Evolutionary conservation across 2,888 invertebrate genomes (phyloP).

Genomic region (Dryobotodes eremita): DNA sequence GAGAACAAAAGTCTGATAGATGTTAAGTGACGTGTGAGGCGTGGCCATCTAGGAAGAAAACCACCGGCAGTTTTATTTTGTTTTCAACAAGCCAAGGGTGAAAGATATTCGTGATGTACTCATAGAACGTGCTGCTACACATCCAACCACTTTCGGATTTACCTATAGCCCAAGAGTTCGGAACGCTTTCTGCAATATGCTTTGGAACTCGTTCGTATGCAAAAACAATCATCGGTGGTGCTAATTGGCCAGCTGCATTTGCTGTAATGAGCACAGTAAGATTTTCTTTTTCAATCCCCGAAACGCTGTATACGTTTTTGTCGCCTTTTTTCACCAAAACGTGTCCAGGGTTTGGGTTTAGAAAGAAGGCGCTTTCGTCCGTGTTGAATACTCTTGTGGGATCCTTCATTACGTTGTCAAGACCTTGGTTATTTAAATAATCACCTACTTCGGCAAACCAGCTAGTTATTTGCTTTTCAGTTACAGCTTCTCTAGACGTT

Average conservation of each 20-base stretch:
- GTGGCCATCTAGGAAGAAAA: conserved; percentile 10
- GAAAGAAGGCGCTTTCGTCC: conserved; percentile 4
- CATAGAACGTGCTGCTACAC: too few species aligned
- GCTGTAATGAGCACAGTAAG: conserved; percentile 4
- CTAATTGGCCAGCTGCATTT: conserved; percentile 15
- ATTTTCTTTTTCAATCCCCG: conserved; percentile 4
- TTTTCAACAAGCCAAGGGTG: conserved; percentile 13
- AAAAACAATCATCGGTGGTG: conserved; percentile 6
- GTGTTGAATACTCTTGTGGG: conserved; percentile 7
- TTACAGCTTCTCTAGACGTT: conserved; percentile 10
- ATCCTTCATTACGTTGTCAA: conserved; percentile 4
- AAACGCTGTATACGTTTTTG: conserved; percentile 6
- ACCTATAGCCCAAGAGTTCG: conserved; percentile 16
- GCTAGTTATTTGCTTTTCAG: conserved; percentile 8
- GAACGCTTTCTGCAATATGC: conserved; percentile 10
- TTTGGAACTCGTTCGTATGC: conserved; percentile 8
- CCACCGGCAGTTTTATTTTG: conserved; percentile 6
- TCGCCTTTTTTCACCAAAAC: conserved; percentile 9
- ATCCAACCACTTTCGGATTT: conserved; percentile 15
- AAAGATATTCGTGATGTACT: neutral
- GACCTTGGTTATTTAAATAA: conserved; percentile 6
- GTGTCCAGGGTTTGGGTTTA: neutral
- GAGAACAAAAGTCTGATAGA: conserved; percentile 5
- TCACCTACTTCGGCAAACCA: conserved; percentile 6
- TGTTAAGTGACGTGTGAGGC: conserved; percentile 5